Conservation (phyloP, 2,797 vertebrate genomes). For the Momotus momota region DNA sequence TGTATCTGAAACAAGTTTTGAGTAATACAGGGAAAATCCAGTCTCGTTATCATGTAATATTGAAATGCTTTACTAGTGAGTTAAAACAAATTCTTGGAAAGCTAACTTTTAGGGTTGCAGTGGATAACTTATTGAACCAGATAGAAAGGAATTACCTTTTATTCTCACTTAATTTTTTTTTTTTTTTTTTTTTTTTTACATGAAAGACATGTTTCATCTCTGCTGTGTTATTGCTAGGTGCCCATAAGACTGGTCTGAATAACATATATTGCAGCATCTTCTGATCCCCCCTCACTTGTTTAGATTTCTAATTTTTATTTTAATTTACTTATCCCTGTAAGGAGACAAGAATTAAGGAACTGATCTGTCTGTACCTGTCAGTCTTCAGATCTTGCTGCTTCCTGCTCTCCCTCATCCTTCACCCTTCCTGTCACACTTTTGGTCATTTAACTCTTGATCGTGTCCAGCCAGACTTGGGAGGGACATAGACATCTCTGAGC, state of each 20-base stretch:
- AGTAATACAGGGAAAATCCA: not conserved
- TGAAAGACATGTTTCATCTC: not conserved
- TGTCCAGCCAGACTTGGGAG: not conserved
- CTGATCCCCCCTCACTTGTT: not conserved
- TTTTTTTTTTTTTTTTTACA: not conserved
- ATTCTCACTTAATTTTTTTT: not conserved
- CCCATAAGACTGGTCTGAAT: not conserved
- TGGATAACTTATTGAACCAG: not conserved
- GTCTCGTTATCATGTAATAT: not conserved
- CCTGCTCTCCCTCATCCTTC: not conserved
- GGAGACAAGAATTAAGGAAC: not conserved
- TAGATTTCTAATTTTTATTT: not conserved
- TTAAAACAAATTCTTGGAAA: not conserved
- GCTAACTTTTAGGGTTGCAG: not conserved
- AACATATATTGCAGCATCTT: not conserved
- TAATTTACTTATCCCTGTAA: not conserved
- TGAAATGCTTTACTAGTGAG: not conserved
- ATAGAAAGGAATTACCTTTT: not conserved
- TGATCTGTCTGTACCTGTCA: not conserved
- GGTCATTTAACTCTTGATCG: not conserved
- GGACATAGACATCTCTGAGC: not conserved
- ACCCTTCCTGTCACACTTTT: not conserved
- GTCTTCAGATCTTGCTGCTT: not conserved
- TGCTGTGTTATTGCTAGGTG: not conserved
- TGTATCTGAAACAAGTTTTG: slow-evolving; percentile 44